Evolutionary conservation across 2,113 vertebrate genomes (phyloP).

Genomic region (Clarias magur): DNA sequence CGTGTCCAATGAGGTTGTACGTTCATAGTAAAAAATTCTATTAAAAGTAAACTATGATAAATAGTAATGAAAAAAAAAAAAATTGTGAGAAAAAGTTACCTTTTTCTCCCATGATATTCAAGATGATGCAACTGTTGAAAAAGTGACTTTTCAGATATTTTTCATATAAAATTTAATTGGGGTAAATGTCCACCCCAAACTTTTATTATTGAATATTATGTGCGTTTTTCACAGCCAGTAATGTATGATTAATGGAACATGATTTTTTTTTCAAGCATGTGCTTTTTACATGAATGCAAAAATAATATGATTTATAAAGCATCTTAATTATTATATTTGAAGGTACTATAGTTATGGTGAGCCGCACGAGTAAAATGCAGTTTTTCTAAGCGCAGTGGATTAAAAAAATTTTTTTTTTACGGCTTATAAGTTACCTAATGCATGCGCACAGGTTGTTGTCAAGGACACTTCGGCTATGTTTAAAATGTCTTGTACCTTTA

Average conservation of each 20-base stretch:
- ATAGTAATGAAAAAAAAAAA: neutral
- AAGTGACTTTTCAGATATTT: neutral
- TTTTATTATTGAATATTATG: neutral
- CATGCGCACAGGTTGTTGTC: neutral
- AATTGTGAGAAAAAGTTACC: neutral
- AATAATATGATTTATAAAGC: neutral
- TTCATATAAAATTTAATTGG: neutral
- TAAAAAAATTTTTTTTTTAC: too few species aligned
- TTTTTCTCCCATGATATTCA: neutral
- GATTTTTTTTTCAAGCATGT: neutral
- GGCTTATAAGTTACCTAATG: neutral
- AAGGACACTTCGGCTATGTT: neutral
- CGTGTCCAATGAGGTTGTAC: neutral
- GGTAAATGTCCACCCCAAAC: neutral
- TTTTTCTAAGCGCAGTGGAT: neutral
- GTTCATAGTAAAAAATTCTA: neutral
- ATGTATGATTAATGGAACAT: neutral
- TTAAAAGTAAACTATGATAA: neutral
- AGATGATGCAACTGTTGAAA: constrained; percentile 8
- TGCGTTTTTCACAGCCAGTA: neutral
- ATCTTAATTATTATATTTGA: neutral
- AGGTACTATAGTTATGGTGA: neutral
- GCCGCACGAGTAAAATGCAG: neutral
- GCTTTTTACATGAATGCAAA: neutral
- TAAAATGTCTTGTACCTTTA: neutral